Percentiles rank a stretch among this genome's conserved stretches.
phyloP scores from a whole-genome alignment of 2,797 vertebrate species.

The Leptodactylus fallax region DNA sequence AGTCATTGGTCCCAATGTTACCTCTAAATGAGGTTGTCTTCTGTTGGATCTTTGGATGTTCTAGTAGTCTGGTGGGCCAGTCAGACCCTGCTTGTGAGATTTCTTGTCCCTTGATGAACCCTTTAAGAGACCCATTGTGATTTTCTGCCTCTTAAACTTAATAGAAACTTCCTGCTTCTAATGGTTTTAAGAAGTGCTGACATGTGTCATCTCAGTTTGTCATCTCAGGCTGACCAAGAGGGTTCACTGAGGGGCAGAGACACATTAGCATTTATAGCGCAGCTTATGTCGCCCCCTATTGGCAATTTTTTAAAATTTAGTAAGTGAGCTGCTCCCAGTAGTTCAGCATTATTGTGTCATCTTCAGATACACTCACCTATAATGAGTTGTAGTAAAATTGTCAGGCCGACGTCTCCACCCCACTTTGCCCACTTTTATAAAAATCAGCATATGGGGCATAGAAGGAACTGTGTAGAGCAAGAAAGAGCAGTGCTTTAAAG shows the following conservation, averaged over 20 bases:
- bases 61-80: not conserved
- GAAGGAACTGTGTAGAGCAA: no score
- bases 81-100: not conserved
- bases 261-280: not conserved
- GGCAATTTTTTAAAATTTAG: not conserved
- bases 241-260: not conserved
- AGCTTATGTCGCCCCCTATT: not conserved
- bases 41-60: not conserved
- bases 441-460: no score
- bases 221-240: not conserved
- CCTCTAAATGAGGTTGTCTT: not conserved
- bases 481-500: no score
- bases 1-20: no score
- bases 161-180: conserved; percentile 9
- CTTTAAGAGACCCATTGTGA: not conserved
- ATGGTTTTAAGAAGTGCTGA: conserved; percentile 12
- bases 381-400: no score
- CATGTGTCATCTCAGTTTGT: not conserved
- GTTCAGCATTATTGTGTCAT: no score
- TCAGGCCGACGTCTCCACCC: no score
- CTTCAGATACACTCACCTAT: no score
- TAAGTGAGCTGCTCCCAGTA: no score
- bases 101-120: not conserved
- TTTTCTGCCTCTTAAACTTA: conserved; percentile 10
- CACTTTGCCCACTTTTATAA: no score